phyloP scores from a whole-genome alignment of 2,888 invertebrate species.

The Scaptomyza parva region DNA sequence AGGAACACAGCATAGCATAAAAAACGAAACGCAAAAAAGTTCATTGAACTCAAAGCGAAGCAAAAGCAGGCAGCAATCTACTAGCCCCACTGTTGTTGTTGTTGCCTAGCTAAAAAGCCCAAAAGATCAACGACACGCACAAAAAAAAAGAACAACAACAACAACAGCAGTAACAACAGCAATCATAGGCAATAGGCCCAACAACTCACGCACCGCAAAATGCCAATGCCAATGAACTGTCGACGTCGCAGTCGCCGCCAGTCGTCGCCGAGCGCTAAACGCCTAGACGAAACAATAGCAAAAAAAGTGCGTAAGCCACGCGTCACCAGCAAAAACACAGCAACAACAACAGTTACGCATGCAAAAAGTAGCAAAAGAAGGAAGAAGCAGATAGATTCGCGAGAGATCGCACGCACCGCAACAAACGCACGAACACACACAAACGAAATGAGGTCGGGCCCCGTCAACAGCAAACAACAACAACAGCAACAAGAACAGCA shows the following conservation, averaged over 20 bases:
- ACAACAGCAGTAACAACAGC: conserved; percentile 17
- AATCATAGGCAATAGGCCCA: conserved; percentile 44
- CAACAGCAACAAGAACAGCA: conserved; percentile 1
- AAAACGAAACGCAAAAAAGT: conserved; percentile 66
- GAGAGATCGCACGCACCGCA: conserved; percentile 42
- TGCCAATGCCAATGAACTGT: conserved; percentile 57
- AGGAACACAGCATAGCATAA: conserved; percentile 23
- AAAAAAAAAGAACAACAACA: conserved; percentile 41
- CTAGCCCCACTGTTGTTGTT: conserved; percentile 34
- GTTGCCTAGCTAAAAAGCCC: conserved; percentile 38
- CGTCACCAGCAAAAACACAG: conserved; percentile 27
- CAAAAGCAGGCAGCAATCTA: conserved; percentile 30
- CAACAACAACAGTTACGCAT: conserved; percentile 31
- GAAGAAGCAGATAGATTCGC: conserved; percentile 17
- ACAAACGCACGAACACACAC: conserved; percentile 9
- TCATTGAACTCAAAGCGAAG: conserved; percentile 63
- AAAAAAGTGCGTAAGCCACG: conserved; percentile 64
- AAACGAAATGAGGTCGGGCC: conserved; percentile 32
- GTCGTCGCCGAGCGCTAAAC: background rate
- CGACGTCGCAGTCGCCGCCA: conserved; percentile 27
- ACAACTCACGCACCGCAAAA: conserved; percentile 55
- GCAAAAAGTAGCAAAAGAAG: conserved; percentile 3
- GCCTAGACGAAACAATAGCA: conserved; percentile 2
- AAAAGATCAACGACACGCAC: conserved; percentile 80
- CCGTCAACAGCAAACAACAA: background rate